Evolutionary conservation across 2,113 vertebrate species (phyloP), one percentile per base, ranked within the genome.

Genomic region (Lonchura striata): DNA sequence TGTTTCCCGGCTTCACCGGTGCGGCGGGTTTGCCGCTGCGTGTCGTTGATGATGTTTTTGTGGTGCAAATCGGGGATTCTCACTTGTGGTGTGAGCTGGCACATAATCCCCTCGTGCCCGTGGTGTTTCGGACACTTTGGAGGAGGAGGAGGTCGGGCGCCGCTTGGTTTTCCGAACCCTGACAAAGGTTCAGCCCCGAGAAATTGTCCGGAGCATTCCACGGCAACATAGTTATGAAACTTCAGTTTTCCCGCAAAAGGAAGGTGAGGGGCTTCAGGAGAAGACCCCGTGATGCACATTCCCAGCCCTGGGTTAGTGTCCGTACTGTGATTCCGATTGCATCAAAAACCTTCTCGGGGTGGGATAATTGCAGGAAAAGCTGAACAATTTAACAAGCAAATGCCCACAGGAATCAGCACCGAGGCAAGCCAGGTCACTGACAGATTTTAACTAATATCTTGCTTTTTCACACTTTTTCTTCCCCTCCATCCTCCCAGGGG

Each of bases 61-160:
- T 7, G 39, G 61, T 12, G n/a, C 37, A 70, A 70, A 82, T 30
- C 13, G 0, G 35, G 20, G n/a, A 1, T 54, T 65, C 35, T 25
- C 6, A 0, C 21, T 59, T 2, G 10, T 0, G 3, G 18, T 15
- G 5, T 0, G 10, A 31, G 23, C 53, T 39, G 59, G 17, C 21
- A 5, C 7, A 5, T 18, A 16, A 11, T 27, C 24, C 22, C 39
- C 12, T 53, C 4, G 0, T 31, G n/a, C 24, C 12, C 2, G 14
- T 10, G 69, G 46, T 21, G 1, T 47, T 69, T 76, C 0, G 35
- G 54, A 10, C 13, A 2, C 9, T n/a, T 31, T 2, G 2, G 2
- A 22, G 42, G 35, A 60, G 8, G 9, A 68, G 8, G 9, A 24
- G 28, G 12, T 52, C 3, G 4, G 33, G 39, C 16, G 4, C 5